A percentile compares a stretch with the other conserved stretches of the same genome.
phyloP scores from a whole-genome alignment of 1,140 invertebrate genomes.

The Cotesia chilonis region DNA sequence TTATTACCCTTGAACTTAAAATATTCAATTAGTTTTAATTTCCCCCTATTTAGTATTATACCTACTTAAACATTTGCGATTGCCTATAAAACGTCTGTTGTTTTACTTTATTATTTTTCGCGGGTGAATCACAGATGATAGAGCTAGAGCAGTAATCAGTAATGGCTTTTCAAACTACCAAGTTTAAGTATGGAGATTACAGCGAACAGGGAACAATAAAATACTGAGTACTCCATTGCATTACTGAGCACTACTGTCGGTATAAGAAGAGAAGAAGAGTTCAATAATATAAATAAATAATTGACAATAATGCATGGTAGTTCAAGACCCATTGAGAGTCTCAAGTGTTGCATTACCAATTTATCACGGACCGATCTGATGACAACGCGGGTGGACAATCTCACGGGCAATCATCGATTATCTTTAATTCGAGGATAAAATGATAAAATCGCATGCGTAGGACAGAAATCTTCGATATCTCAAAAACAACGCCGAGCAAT shows the following conservation, averaged over 20 bases:
- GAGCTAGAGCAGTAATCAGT: conserved; percentile 22
- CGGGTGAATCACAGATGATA: conserved; percentile 37
- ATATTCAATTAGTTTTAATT: background rate
- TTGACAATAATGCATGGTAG: conserved; percentile 5
- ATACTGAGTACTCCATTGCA: background rate
- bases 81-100: conserved; percentile 20
- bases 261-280: background rate
- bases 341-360: conserved; percentile 52
- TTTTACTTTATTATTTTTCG: conserved; percentile 41
- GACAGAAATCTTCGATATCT: no score
- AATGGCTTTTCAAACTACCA: conserved; percentile 21
- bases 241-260: background rate
- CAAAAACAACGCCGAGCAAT: no score
- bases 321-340: conserved; percentile 35
- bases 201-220: conserved; percentile 1
- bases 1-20: conserved; percentile 30
- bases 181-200: conserved; percentile 24
- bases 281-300: background rate
- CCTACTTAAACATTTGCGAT: no score
- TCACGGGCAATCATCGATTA: conserved; percentile 51
- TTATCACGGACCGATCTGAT: conserved; percentile 46
- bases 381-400: conserved; percentile 40
- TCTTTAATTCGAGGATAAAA: conserved; percentile 20
- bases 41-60: no score
- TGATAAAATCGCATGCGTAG: conserved; percentile 31